Evolutionary conservation across 2,113 vertebrate species (phyloP).

Genomic region (Pan paniscus): DNA sequence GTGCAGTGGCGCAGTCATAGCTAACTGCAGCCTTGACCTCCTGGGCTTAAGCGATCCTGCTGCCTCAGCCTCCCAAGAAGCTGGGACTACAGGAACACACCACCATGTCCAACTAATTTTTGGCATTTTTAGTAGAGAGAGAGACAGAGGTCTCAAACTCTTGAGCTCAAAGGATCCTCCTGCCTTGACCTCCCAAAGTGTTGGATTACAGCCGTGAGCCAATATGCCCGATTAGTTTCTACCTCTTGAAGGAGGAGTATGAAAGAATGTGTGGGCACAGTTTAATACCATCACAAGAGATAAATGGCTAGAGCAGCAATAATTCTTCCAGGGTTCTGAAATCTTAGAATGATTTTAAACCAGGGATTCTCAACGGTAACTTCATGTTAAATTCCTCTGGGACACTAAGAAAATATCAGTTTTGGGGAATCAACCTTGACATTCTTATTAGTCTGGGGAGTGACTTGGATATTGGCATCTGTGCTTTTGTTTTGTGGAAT

Average conservation of each 20-base stretch:
- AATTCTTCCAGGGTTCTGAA: neutral
- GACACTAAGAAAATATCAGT: fast-evolving
- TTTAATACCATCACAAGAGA: neutral
- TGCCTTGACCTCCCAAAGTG: too few species aligned
- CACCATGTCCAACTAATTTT: too few species aligned
- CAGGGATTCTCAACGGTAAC: fast-evolving
- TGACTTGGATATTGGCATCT: neutral
- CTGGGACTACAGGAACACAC: too few species aligned
- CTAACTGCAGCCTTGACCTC: too few species aligned
- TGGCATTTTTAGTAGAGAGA: too few species aligned
- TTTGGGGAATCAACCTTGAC: too few species aligned
- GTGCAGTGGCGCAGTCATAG: too few species aligned
- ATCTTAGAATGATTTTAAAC: neutral
- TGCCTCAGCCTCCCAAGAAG: too few species aligned
- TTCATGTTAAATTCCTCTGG: fast-evolving
- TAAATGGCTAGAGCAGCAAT: neutral
- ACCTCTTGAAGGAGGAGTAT: neutral
- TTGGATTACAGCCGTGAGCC: too few species aligned
- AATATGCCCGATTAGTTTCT: neutral
- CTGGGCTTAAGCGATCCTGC: too few species aligned
- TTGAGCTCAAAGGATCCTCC: too few species aligned
- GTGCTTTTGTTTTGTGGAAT: neutral
- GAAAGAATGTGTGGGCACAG: neutral
- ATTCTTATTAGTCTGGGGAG: neutral
- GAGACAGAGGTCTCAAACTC: too few species aligned